phyloP scores from a whole-genome alignment of 2,888 invertebrate species.

The Thymelicus acteon region DNA sequence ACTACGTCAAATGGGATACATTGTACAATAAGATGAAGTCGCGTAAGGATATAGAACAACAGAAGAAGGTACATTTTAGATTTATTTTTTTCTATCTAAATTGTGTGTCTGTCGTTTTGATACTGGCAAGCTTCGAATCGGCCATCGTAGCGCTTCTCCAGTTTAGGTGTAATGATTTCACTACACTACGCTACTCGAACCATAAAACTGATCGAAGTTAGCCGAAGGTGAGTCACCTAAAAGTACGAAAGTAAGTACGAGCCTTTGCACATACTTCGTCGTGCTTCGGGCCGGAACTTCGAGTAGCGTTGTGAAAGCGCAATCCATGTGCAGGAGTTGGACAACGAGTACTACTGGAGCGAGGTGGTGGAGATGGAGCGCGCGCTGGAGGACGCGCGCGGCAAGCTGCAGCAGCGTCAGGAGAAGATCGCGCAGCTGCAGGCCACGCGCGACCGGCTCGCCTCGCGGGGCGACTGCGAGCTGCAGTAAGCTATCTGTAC shows the following conservation, averaged over 20 bases:
- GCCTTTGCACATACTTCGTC: too few species aligned
- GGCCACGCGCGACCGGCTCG: conserved; percentile 28
- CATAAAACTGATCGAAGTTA: too few species aligned
- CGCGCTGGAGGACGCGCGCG: conserved; percentile 58
- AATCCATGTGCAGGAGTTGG: conserved; percentile 56
- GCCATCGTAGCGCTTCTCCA: too few species aligned
- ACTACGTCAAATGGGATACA: conserved; percentile 80
- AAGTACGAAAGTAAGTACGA: too few species aligned
- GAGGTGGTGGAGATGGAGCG: conserved; percentile 72
- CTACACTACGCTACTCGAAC: too few species aligned
- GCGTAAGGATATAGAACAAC: conserved; percentile 77
- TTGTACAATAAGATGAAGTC: conserved; percentile 84
- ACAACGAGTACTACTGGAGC: conserved; percentile 85
- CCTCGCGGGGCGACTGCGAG: background rate
- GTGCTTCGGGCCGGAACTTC: too few species aligned
- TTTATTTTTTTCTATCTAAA: too few species aligned
- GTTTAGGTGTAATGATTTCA: too few species aligned
- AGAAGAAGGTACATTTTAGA: conserved; percentile 51
- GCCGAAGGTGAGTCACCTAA: too few species aligned
- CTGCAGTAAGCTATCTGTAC: background rate
- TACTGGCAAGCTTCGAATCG: too few species aligned
- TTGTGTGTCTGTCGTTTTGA: too few species aligned
- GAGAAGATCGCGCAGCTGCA: conserved; percentile 40
- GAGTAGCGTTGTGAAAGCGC: too few species aligned
- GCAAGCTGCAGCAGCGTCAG: conserved; percentile 53